Percentiles rank a stretch among this genome's conserved stretches.
Conservation (phyloP, 2,113 vertebrate species). For the Oxygymnocypris stewartii region DNA sequence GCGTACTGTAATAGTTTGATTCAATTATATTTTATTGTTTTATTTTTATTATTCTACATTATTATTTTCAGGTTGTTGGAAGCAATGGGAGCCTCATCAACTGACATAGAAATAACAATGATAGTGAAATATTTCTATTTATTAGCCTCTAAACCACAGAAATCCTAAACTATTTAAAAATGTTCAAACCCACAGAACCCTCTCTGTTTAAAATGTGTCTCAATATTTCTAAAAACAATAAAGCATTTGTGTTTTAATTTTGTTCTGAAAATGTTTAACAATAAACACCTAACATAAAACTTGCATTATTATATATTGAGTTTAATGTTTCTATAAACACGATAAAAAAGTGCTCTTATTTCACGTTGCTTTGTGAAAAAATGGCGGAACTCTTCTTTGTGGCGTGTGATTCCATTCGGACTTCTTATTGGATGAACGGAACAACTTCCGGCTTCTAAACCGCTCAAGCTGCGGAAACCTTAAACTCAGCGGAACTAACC, state of each 20-base stretch:
- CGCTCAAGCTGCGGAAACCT: constrained; percentile 35
- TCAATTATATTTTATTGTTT: no score
- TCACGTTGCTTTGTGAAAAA: not conserved
- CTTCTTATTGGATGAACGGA: not conserved
- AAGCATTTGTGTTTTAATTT: constrained; percentile 2
- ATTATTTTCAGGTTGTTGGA: constrained; percentile 57
- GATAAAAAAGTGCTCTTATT: not conserved
- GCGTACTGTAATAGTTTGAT: not conserved
- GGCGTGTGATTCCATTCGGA: constrained; percentile 23
- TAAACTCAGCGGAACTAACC: constrained; percentile 34
- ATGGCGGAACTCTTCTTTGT: not conserved
- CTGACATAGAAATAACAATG: constrained; percentile 60
- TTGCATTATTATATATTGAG: not conserved
- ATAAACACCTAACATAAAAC: not conserved
- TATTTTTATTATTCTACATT: not conserved
- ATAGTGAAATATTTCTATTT: constrained; percentile 65
- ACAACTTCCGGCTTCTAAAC: constrained; percentile 47
- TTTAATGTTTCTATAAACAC: not conserved
- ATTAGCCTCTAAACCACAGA: constrained; percentile 61
- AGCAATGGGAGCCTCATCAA: constrained; percentile 59
- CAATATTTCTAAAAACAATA: not conserved
- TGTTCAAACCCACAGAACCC: not conserved
- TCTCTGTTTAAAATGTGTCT: not conserved
- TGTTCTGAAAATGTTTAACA: not conserved
- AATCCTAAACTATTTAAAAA: not conserved